Evolutionary conservation across 2,888 invertebrate species (phyloP).

Genomic region (Calameuta filiformis): DNA sequence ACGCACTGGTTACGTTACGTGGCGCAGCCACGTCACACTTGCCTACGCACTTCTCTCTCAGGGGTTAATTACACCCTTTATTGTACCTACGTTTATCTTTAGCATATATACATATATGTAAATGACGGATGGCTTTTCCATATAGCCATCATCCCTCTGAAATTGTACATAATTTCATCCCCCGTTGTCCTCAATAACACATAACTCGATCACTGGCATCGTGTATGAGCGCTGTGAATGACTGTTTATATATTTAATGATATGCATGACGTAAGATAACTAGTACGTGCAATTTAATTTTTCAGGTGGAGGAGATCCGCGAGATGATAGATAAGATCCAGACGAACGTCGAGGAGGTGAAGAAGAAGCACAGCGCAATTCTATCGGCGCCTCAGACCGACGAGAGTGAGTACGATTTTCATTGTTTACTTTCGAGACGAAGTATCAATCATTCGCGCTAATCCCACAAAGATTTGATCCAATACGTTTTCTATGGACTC

Average conservation of each 20-base stretch:
- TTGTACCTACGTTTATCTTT: neutral
- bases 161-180: too few species aligned
- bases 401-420: constrained; percentile 83
- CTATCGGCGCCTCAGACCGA: constrained; percentile 98
- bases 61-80: neutral
- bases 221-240: neutral
- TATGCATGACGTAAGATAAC: neutral
- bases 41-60: neutral
- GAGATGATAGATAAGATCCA: constrained; percentile 99
- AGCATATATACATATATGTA: too few species aligned
- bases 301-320: constrained; percentile 98
- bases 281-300: constrained; percentile 33
- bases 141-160: too few species aligned
- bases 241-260: neutral
- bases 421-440: neutral
- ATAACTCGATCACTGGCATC: neutral
- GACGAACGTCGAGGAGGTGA: constrained; percentile 99
- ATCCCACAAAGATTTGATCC: neutral
- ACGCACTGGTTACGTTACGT: neutral
- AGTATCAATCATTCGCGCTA: neutral
- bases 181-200: neutral
- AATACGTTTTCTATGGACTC: neutral
- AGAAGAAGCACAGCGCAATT: constrained; percentile 99
- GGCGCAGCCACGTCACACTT: neutral
- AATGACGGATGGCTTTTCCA: neutral